Conservation (phyloP, 2,888 invertebrate species). For the Smittia sp. region DNA sequence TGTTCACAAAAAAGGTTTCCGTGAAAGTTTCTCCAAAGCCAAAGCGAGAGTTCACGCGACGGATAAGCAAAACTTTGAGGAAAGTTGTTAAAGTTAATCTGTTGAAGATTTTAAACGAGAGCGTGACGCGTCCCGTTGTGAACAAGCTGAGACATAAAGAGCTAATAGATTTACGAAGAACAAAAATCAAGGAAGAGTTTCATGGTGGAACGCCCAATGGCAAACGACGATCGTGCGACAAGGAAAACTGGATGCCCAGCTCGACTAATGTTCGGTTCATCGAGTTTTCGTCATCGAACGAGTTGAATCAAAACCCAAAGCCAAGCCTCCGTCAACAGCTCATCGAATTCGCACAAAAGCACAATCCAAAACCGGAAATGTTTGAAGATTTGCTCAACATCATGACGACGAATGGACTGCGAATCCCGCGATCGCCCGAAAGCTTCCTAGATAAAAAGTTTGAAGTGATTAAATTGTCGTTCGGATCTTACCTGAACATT, state of each 20-base stretch:
- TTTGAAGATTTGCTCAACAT: conserved; percentile 41
- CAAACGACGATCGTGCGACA: not conserved
- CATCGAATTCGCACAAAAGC: conserved; percentile 37
- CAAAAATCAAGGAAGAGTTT: conserved; percentile 38
- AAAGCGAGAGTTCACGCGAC: conserved; percentile 10
- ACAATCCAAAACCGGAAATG: conserved; percentile 42
- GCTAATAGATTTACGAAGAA: conserved; percentile 18
- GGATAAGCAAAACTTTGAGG: conserved; percentile 29
- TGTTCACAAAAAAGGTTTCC: conserved; percentile 13
- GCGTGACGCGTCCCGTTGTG: conserved; percentile 36
- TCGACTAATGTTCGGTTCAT: conserved; percentile 30
- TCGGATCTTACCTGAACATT: conserved; percentile 42
- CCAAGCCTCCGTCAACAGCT: conserved; percentile 40
- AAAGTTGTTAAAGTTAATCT: conserved; percentile 42
- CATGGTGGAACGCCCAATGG: conserved; percentile 3
- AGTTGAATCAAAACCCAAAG: conserved; percentile 30
- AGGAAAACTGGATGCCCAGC: conserved; percentile 29
- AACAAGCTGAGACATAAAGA: conserved; percentile 40
- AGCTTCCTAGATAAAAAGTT: conserved; percentile 37
- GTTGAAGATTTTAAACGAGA: conserved; percentile 36
- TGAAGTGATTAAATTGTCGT: conserved; percentile 41
- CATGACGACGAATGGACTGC: conserved; percentile 34
- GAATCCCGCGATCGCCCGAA: conserved; percentile 29
- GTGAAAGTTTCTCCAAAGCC: conserved; percentile 30
- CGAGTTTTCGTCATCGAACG: conserved; percentile 30